Evolutionary conservation across 2,888 invertebrate species (phyloP).

Genomic region (Heliconius aoede): DNA sequence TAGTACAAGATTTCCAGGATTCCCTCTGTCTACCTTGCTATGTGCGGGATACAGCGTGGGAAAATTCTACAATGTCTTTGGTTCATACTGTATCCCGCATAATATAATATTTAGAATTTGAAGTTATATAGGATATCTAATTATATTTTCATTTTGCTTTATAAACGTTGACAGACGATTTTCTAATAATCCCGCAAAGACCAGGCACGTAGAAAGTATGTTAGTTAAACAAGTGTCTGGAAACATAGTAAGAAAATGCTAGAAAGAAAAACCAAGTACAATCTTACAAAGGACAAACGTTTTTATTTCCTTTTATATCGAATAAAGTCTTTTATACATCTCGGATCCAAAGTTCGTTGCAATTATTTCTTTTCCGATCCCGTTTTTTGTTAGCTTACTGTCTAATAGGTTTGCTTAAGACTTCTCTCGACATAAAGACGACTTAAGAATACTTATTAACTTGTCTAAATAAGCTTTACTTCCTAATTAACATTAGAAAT

Average conservation of each 20-base stretch:
- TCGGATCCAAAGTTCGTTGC: slow-evolving; percentile 49
- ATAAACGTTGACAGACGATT: background rate
- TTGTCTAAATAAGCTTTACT: slow-evolving; percentile 69
- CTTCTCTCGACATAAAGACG: slow-evolving; percentile 73
- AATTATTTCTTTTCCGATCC: slow-evolving; percentile 64
- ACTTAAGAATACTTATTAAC: slow-evolving; percentile 76
- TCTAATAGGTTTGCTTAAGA: slow-evolving; percentile 65
- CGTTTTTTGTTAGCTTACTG: slow-evolving; percentile 65
- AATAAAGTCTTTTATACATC: slow-evolving; percentile 43
- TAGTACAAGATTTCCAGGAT: no score
- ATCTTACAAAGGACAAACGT: slow-evolving; percentile 41
- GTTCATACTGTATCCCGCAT: no score
- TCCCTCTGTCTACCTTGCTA: no score
- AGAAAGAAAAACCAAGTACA: slow-evolving; percentile 35
- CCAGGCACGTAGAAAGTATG: slow-evolving; percentile 21
- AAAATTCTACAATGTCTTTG: no score
- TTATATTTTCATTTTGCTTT: background rate
- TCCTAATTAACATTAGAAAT: slow-evolving; percentile 54
- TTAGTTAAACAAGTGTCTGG: slow-evolving; percentile 25
- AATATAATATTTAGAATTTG: no score
- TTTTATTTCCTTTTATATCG: slow-evolving; percentile 46
- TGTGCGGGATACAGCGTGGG: no score
- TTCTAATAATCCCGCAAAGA: slow-evolving; percentile 2
- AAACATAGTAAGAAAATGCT: slow-evolving; percentile 29
- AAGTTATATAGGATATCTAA: background rate